Percentiles rank a stretch among this genome's conserved stretches.
These are phyloP conservation scores for Hemibagrus wyckioides DNA, from an alignment of 2,113 vertebrate genomes.

Conservation along the genomic window DNA sequence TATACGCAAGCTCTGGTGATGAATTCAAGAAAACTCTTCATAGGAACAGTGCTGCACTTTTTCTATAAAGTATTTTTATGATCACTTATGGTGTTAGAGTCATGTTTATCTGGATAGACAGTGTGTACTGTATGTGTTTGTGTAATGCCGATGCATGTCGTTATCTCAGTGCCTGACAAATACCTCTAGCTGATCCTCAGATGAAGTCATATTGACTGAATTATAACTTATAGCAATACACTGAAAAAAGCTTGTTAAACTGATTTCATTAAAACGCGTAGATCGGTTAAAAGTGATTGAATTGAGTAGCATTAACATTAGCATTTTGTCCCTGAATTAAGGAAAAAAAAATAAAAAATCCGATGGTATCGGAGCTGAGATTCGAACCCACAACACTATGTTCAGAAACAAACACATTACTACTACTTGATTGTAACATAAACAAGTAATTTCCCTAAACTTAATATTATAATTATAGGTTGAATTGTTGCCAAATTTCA, in stretches of 20 bases:
- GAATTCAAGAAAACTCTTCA: not conserved
- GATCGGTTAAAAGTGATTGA: too few species aligned
- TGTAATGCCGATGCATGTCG: slow-evolving; percentile 38
- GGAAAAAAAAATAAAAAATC: too few species aligned
- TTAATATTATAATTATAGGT: too few species aligned
- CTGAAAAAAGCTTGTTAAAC: not conserved
- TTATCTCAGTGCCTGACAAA: not conserved
- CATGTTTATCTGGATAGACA: slow-evolving; percentile 31
- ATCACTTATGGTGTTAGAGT: not conserved
- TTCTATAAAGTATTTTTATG: not conserved
- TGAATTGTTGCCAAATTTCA: too few species aligned
- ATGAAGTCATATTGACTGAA: not conserved
- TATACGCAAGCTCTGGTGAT: not conserved
- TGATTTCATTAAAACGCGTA: too few species aligned
- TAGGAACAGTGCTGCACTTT: not conserved
- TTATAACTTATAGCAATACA: not conserved
- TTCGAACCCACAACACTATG: too few species aligned
- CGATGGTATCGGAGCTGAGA: too few species aligned
- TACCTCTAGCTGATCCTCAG: not conserved
- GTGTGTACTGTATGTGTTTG: slow-evolving; percentile 26
- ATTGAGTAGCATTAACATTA: too few species aligned
- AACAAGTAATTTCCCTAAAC: too few species aligned
- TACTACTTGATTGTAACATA: too few species aligned
- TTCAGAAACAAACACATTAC: too few species aligned
- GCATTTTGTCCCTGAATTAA: too few species aligned